Percentiles rank a stretch among this genome's conserved stretches.
These are phyloP conservation scores for Bos indicus DNA, from an alignment of 2,113 vertebrate genomes.

Conservation along the genomic window DNA sequence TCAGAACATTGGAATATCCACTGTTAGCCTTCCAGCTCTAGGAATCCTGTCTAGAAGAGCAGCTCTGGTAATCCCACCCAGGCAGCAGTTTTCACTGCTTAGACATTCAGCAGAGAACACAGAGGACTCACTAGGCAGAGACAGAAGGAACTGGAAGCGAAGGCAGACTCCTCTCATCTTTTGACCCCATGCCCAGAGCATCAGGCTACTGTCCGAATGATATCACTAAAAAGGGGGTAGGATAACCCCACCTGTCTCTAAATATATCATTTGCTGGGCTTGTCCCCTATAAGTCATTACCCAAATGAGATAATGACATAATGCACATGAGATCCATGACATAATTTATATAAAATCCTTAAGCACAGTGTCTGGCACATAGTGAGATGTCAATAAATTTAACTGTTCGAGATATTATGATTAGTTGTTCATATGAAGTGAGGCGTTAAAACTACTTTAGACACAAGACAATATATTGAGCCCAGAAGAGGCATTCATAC, in stretches of 20 bases:
- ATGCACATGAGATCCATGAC: neutral
- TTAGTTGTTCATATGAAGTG: neutral
- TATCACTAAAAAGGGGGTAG: neutral
- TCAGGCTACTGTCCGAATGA: neutral
- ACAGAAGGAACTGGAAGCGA: neutral
- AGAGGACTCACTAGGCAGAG: neutral
- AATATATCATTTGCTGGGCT: neutral
- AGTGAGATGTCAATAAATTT: constrained; percentile 20
- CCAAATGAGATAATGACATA: constrained; percentile 51
- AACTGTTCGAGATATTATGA: neutral
- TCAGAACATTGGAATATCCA: neutral
- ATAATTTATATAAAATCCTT: constrained; percentile 30
- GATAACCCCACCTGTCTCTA: constrained; percentile 11
- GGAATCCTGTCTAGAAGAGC: neutral
- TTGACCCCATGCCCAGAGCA: neutral
- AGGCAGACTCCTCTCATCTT: neutral
- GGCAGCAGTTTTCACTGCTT: neutral
- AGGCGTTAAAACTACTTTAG: neutral
- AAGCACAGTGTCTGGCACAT: neutral
- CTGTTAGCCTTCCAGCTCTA: neutral
- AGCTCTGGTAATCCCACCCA: neutral
- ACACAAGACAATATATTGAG: neutral
- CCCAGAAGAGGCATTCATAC: neutral
- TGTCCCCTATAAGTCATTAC: neutral
- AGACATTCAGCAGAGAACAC: neutral